Conservation (phyloP, 2,888 invertebrate species). For the Prosopocoilus inquinatus region DNA sequence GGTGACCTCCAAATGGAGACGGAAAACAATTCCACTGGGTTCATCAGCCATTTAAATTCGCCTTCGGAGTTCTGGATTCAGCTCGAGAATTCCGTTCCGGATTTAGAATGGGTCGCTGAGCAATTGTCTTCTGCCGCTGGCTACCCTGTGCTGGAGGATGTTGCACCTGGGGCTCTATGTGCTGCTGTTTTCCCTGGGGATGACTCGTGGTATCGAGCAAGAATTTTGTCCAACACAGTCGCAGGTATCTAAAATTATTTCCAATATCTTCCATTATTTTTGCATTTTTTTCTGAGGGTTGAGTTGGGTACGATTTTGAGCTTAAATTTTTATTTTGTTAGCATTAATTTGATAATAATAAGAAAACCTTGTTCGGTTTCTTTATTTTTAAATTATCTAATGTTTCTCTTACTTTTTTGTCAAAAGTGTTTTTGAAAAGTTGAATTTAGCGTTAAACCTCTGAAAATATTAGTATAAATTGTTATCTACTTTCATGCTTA, state of each 20-base stretch:
- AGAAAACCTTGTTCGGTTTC: too few relatives aligned
- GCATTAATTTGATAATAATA: too few relatives aligned
- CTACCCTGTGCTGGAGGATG: conserved; percentile 54
- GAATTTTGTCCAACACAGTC: conserved; percentile 57
- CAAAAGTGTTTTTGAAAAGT: too few relatives aligned
- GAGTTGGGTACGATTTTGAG: too few relatives aligned
- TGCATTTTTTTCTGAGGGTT: too few relatives aligned
- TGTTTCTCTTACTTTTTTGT: too few relatives aligned
- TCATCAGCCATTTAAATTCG: conserved; percentile 66
- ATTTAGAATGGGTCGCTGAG: conserved; percentile 62
- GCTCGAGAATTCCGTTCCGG: conserved; percentile 59
- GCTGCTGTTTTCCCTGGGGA: conserved; percentile 67
- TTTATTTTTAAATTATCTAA: too few relatives aligned
- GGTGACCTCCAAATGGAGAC: conserved; percentile 35
- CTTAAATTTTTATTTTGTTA: too few relatives aligned
- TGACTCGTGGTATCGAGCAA: conserved; percentile 66
- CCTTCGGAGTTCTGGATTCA: conserved; percentile 75
- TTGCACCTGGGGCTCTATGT: conserved; percentile 61
- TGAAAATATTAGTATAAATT: too few relatives aligned
- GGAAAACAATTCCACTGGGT: conserved; percentile 52
- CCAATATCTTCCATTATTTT: too few relatives aligned
- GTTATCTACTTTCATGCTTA: too few relatives aligned
- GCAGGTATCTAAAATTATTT: conserved; percentile 40
- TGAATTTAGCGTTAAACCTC: too few relatives aligned
- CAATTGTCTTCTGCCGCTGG: conserved; percentile 55